These are phyloP conservation scores for Elachura formosa DNA, from an alignment of 2,113 vertebrate genomes.

Conservation along the genomic window DNA sequence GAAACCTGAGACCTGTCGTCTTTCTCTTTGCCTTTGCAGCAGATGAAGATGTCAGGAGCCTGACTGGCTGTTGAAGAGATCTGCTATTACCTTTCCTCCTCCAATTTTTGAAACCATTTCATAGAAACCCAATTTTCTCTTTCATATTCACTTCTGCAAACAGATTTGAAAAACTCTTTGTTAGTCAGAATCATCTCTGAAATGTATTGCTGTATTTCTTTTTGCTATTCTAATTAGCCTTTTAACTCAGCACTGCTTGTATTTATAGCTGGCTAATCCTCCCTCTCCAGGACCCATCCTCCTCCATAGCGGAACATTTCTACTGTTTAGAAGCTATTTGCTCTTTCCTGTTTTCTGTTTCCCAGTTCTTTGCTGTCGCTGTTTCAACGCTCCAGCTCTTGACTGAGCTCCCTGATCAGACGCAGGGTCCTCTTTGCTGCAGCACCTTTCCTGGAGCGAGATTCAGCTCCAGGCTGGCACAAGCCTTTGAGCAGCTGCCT, in stretches of 20 bases:
- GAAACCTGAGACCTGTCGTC: background rate
- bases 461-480: slow-evolving; percentile 21
- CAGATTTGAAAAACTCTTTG: slow-evolving; percentile 49
- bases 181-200: slow-evolving; percentile 45
- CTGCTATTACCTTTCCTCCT: slow-evolving; percentile 37
- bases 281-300: slow-evolving; percentile 30
- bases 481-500: slow-evolving; percentile 46
- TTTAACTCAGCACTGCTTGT: slow-evolving; percentile 57
- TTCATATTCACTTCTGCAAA: slow-evolving; percentile 51
- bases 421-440: slow-evolving; percentile 31
- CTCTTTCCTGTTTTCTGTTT: slow-evolving; percentile 40
- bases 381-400: slow-evolving; percentile 11
- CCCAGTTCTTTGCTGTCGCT: background rate
- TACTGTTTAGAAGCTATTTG: background rate
- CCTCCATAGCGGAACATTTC: slow-evolving; percentile 10
- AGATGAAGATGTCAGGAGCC: slow-evolving; percentile 35
- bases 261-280: slow-evolving; percentile 61
- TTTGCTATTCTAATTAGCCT: slow-evolving; percentile 60
- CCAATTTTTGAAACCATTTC: slow-evolving; percentile 34
- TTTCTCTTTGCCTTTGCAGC: slow-evolving; percentile 14
- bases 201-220: slow-evolving; percentile 53
- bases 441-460: background rate
- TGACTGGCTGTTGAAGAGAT: slow-evolving; percentile 9
- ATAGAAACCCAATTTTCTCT: slow-evolving; percentile 11
- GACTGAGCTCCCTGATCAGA: slow-evolving; percentile 41